These are phyloP conservation scores for Pavo muticus DNA, from an alignment of 2,113 vertebrate genomes.

Conservation along the genomic window DNA sequence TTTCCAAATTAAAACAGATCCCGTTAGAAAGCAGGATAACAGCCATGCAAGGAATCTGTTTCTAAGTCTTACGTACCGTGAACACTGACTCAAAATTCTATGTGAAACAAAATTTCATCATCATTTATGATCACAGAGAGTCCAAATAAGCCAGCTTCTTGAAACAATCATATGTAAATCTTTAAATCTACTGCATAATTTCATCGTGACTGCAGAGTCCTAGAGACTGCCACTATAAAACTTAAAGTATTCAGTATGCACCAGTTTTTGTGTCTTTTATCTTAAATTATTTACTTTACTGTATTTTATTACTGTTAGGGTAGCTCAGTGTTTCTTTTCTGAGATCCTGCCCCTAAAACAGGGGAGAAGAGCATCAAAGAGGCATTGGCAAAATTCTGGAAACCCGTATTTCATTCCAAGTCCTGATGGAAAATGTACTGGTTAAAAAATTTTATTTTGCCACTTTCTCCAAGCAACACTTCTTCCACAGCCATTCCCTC, in stretches of 20 bases:
- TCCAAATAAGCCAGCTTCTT: background rate
- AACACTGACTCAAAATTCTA: background rate
- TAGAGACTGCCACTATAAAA: background rate
- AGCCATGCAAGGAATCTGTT: background rate
- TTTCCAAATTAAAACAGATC: background rate
- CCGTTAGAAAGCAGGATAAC: background rate
- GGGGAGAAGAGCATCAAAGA: background rate
- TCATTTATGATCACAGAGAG: background rate
- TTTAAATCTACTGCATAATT: background rate
- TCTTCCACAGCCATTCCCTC: background rate
- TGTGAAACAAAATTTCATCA: background rate
- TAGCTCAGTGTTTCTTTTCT: background rate
- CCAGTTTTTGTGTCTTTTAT: background rate
- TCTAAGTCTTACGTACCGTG: background rate
- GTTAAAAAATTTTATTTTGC: background rate
- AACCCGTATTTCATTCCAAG: background rate
- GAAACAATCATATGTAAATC: background rate
- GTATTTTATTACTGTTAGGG: background rate
- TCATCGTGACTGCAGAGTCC: background rate
- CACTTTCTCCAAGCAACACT: background rate
- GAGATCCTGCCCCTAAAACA: background rate
- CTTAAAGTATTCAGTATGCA: background rate
- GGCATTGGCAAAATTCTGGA: background rate
- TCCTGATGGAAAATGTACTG: background rate
- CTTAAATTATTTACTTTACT: background rate